Conservation (phyloP, 1,140 invertebrate genomes). For the Berghia stephanieae region DNA sequence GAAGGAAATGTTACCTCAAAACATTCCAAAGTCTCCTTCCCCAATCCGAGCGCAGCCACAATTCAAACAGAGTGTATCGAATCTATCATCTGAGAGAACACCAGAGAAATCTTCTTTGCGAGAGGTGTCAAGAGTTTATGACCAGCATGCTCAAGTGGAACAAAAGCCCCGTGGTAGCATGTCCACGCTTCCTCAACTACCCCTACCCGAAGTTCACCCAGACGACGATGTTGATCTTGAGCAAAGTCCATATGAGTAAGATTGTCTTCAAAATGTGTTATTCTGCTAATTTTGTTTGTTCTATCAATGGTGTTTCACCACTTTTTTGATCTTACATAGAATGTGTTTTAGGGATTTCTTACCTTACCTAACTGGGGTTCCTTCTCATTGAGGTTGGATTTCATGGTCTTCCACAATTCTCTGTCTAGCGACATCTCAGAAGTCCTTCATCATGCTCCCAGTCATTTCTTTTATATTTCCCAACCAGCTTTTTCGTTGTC, state of each 20-base stretch:
- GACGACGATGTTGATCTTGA: slow-evolving; percentile 49
- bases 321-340: slow-evolving; percentile 8
- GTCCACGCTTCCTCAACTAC: slow-evolving; percentile 46
- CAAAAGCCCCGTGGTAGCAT: not conserved
- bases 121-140: not conserved
- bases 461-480: no score
- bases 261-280: not conserved
- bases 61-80: not conserved
- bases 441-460: no score
- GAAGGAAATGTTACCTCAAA: not conserved
- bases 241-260: slow-evolving; percentile 55
- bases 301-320: slow-evolving; percentile 18
- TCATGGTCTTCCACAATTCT: no score
- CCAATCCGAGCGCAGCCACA: not conserved
- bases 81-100: not conserved
- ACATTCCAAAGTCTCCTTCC: not conserved
- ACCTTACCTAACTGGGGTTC: no score
- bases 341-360: no score
- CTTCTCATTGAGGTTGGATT: no score
- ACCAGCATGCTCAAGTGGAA: not conserved
- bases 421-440: no score
- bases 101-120: not conserved
- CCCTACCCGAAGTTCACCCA: slow-evolving; percentile 53
- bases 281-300: not conserved
- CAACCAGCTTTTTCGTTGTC: no score